Base-by-base conservation (phyloP, 23 tunicate genomes). In the Halocynthia roretzi region DNA sequence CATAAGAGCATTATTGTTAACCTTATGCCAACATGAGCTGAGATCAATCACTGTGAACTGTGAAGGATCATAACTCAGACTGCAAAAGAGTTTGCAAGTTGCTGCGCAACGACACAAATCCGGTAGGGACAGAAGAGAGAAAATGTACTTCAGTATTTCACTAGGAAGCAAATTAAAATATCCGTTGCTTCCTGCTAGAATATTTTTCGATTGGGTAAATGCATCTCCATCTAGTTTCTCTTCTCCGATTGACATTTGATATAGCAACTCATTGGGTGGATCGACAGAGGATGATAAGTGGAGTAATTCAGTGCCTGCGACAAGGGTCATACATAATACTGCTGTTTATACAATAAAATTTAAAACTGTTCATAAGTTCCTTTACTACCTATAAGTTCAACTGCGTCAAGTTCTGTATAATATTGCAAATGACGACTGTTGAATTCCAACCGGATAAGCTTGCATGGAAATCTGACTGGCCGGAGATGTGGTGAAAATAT, bases 351-450 rank as follows among this genome's bases (percentile, higher is more conserved):
- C 63, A 58, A 15, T 14, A 2, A 31, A 31, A 31, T 31, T 31
- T 58, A 1, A 14, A 1, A 65, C 19, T 65, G 5, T 65, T 10
- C 18, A 65, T 5, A 9, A 75, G 19, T 8, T 62, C 40, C 10
- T 20, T 53, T 62, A 53, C 12, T 10, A 92, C 98, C 98, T 56
- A 87, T 92, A 50, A 92, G 62, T 61, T 92, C 98, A 20, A 92
- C 98, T 15, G 98, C 98, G 82, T 92, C 98, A 10, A 92, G 73
- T 71, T 92, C 98, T 56, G 98, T 85, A 68, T 92, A 92, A 58
- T 92, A 92, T 22, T 85, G 88, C 20, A 92, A 71, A 57, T 82
- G 85, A 6, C 85, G 49, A 68, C 88, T 90, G 48, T 82, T 82
- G 54, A 92, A 92, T 76, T 92, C 98, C 53, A 92, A 71, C 53